Evolutionary conservation across 2,797 vertebrate genomes (phyloP).

Genomic region (Etheostoma nigrum): DNA sequence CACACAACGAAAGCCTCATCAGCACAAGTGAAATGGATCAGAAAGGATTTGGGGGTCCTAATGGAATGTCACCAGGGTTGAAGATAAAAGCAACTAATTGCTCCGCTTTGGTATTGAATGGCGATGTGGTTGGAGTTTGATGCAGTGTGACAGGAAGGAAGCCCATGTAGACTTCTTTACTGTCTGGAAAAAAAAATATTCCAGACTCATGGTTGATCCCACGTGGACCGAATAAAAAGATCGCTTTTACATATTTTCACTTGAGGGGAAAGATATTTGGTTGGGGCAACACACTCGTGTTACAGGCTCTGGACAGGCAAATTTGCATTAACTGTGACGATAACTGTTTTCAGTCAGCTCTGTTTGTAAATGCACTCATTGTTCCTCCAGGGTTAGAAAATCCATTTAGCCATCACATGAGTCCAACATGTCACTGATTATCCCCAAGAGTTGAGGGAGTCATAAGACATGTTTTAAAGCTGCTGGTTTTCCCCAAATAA

Average conservation of each 20-base stretch:
- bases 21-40: slow-evolving; percentile 71
- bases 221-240: slow-evolving; percentile 50
- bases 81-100: slow-evolving; percentile 83
- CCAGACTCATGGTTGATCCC: slow-evolving; percentile 49
- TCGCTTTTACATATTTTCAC: slow-evolving; percentile 55
- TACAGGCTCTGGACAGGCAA: slow-evolving; percentile 43
- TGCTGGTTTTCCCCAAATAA: slow-evolving; percentile 54
- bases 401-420: slow-evolving; percentile 89
- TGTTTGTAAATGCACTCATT: slow-evolving; percentile 84
- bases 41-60: slow-evolving; percentile 69
- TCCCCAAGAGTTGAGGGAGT: slow-evolving; percentile 78
- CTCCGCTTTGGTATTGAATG: slow-evolving; percentile 68
- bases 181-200: slow-evolving; percentile 35
- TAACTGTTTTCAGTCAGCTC: slow-evolving; percentile 65
- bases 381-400: slow-evolving; percentile 81
- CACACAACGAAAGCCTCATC: slow-evolving; percentile 59
- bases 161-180: slow-evolving; percentile 46
- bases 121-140: slow-evolving; percentile 59
- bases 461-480: slow-evolving; percentile 84
- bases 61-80: slow-evolving; percentile 75
- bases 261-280: slow-evolving; percentile 44
- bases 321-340: slow-evolving; percentile 67
- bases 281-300: slow-evolving; percentile 42
- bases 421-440: slow-evolving; percentile 86
- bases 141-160: slow-evolving; percentile 63